Evolutionary conservation across 1,140 invertebrate species (phyloP), one percentile per base, ranked within the genome.

Genomic region (Camponotus floridanus): DNA sequence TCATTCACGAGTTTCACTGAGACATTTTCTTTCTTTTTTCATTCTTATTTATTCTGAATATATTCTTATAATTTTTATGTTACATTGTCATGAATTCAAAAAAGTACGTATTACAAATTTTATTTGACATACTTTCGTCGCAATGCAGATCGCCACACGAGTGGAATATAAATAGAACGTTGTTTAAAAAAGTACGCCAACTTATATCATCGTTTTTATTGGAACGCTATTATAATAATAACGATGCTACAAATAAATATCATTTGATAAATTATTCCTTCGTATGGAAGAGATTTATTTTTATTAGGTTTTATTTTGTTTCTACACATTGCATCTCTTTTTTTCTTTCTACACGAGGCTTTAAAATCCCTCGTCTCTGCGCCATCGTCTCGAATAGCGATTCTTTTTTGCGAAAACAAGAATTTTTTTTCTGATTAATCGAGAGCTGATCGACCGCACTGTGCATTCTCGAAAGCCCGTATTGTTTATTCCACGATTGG

Each of bases 341-440:
- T 45, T 45, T 45, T 45, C 42, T 45, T 45, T 45, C 42, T 11
- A 45, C 59, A 21, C n/a, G 59, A 85, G 81, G 76, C 45, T 64
- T 85, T 59, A 36, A 71, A 15, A 42, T 48, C 48, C 31, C 31
- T 81, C 33, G 76, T 86, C 88, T 83, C 76, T 59, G 57, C 76
- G 31, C 48, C 65, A 76, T 65, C 73, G 39, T 6, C 51, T 76
- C 61, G 68, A 70, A 68, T 65, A 48, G 57, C 33, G 59, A 61
- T 59, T 33, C 48, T 80, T 80, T 78, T 74, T 67, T 42, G 62
- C 33, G 36, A 88, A 91, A 89, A 88, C 74, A 88, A 90, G 91
- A 92, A 91, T 91, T 90, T 90, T 90, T 92, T 90, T 92, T 91
- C 89, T 86, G 90, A 89, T 92, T 92, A 92, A 93, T 93, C 91